Base-by-base conservation (phyloP, 2,797 vertebrate genomes). In the Phylloscopus collybita region DNA sequence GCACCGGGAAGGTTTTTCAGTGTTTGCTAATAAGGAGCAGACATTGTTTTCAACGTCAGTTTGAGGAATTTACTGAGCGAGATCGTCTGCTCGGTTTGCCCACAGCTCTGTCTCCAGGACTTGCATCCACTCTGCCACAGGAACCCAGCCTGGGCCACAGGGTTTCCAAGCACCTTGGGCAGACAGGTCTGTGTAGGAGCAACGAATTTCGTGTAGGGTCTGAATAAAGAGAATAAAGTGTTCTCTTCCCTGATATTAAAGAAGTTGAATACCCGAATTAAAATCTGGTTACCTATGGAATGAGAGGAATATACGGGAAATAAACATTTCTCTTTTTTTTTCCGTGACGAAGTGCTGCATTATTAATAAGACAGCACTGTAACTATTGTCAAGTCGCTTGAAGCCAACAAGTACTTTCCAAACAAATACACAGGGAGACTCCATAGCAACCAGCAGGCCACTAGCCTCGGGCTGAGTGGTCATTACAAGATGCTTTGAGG, bases 121-220 rank as follows among this genome's bases (percentile, higher is more conserved):
- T 60, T 4, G 4, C 0, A 3, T 26, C 27, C 21, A 10, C 23
- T 61, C 13, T 16, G 4, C 25, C 47, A 1, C 30, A 10, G 49
- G 10, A 26, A 2, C 4, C 7, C 21, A 3, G 49, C 10, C 10
- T 0, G 14, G 5, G 23, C 22, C 17, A 7, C 17, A 7, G 23
- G 6, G 8, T 54, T 44, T 53, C 45, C 38, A 7, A 0, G 30
- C 6, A 7, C 9, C 32, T 26, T 11, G 21, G 26, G 10, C 10
- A 11, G 29, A 8, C 18, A 36, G 9, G 8, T 8, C 23, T 4
- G 17, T 12, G 42, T 7, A 13, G 23, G 29, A n/a, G 5, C 16
- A 7, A 19, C 11, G 25, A 18, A 17, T 44, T 5, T 3, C 21
- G 2, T 11, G 32, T 6, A 13, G 20, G 20, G 4, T 23, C 23